Evolutionary conservation across 2,888 invertebrate genomes (phyloP), one percentile per base, ranked within the genome.

Genomic region (Erpobdella octoculata): DNA sequence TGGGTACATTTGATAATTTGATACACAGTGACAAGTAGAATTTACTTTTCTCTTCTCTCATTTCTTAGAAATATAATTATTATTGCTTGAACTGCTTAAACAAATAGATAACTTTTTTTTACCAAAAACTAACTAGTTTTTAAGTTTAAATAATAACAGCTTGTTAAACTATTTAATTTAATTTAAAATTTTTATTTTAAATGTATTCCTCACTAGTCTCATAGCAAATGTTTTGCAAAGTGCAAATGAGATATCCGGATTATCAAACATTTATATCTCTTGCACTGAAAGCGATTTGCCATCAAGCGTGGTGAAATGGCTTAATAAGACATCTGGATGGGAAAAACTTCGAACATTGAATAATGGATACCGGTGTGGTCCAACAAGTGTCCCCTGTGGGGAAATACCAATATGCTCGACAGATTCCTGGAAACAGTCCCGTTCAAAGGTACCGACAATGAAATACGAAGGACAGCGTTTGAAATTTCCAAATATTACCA

Each of bases 261-360:
- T 75, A 9, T 18, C 25, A 28, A 75, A 75, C 61, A 71, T 75
- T 41, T 75, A 73, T 64, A 64, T 75, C 5, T 72, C 73, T 15
- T 75, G 75, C 66, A 72, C 68, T 15, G 36, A 37, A 31, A 37
- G 41, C 33, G 64, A 72, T 25, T 71, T 75, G 71, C 64, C 61
- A 5, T 8, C 21, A 0, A 21, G 28, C 8, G 64, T 74, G 36
- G n/a, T 25, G 21, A 62, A 72, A 15, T 75, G 75, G 75, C 28
- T 75, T n/a, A 35, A 66, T 6, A 58, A 53, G 46, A 70, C 72
- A 28, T 12, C 28, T 21, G 48, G 36, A 33, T 8, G 18, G 9
- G 6, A 69, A 18, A 33, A 48, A n/a, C 28, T 71, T 3, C 21
- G 71, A 64, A 59, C 37, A 6, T 74, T 74, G 53, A 75, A 75